Base-by-base conservation (phyloP, 1,140 invertebrate species). In the Heliconius hewitsoni region DNA sequence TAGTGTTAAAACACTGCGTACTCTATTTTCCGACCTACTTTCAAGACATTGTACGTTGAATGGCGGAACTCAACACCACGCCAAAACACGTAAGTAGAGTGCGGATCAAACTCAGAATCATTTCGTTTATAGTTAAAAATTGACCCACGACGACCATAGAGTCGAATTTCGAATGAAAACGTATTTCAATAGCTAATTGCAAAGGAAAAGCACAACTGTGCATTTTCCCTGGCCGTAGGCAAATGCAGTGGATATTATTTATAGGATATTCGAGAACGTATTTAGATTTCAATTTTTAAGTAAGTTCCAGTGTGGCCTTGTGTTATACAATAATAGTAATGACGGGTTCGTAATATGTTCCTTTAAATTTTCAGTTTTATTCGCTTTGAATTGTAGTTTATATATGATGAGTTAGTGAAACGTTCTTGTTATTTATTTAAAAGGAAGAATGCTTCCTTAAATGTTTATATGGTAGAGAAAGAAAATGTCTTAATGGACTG, bases 101-200 rank as follows among this genome's bases (percentile, higher is more conserved):
- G 0, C 3, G 42, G 4, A 46, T 46, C 42, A 13, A 46, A 46
- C 13, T 46, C 42, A 46, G 13, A 46, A 46, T 11, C 42, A 13
- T 13, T 13, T 1, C 2, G 3, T 13, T 1, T 46, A 4, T 8
- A 46, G 0, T 1, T 8, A 46, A 13, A 46, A 46, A 46, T 13
- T 52, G 18, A 18, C 0, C 18, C 5, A 5, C 18, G 2, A 19
- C 16, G 18, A 18, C 16, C 18, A 2, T 57, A 57, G 55, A 57
- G 55, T 23, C 8, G n/a, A 57, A 19, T n/a, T 57, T 57, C 19
- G 19, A n/a, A 57, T 57, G 23, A 9, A 57, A 57, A 23, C 23
- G 23, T 76, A 80, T 78, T 83, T 79, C 79, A 77, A 81, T 74
- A 73, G 79, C 81, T 85, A 85, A 83, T 83, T 85, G 82, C 75